Base-by-base conservation (phyloP, 2,888 invertebrate species). In the Spicauda simplicius region DNA sequence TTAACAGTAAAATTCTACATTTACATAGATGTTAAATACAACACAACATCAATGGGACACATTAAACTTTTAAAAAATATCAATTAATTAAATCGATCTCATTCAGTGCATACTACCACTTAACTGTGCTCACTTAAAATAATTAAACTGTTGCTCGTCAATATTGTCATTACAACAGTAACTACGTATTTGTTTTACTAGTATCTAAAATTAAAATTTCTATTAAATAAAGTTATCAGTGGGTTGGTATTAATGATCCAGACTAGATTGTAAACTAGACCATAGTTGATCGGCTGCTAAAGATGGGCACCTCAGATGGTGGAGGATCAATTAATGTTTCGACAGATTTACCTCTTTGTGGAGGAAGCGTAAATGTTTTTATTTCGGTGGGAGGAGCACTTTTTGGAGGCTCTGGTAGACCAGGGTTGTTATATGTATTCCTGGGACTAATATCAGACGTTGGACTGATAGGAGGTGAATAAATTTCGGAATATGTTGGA, bases 401-500 rank as follows among this genome's bases (percentile, higher is more conserved):
- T 68, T 85, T 89, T 19, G 92, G 89, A 55, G 88, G 79, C 50
- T 91, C 91, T 12, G 91, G 91, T 19, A 91, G 75, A 14, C 91
- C 91, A 60, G 91, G 77, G 70, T 82, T 89, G 64, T 88, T 86
- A 58, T 79, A 90, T 1, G 90, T 91, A 66, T 78, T 89, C 64
- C 90, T 86, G 5, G 92, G 91, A 78, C 90, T 91, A 16, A 80
- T 81, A 59, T 91, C 93, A 53, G 93, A 87, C 65, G 84, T 88
- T 1, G 93, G 93, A 71, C 93, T 93, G 25, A 87, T 83, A 0
- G 93, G 90, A 41, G 93, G 93, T 30, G 92, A 91, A 67, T 93
- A 93, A 73, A 92, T 91, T 72, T 93, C 93, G n/a, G 93, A 93
- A 73, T 91, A 93, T 50, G 93, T 90, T 2, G 93, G 93, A 18